Percentiles rank a stretch among this genome's conserved stretches.
Evolutionary conservation across 1,140 invertebrate genomes (phyloP).

Genomic region (Trichogramma pretiosum): DNA sequence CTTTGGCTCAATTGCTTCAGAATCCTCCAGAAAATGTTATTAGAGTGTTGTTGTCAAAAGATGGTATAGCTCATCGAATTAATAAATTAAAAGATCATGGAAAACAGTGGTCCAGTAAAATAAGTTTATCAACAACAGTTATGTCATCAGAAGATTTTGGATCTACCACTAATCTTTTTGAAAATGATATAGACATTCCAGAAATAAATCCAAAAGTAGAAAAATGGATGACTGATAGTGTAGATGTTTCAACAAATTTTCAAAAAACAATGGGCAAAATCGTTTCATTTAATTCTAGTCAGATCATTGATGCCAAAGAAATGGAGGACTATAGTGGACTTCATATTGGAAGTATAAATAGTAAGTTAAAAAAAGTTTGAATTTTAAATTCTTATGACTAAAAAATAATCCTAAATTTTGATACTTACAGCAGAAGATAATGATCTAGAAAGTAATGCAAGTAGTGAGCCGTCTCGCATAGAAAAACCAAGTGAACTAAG

Average conservation of each 20-base stretch:
- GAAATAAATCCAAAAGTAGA: conserved; percentile 31
- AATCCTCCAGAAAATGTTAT: conserved; percentile 55
- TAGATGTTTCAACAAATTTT: conserved; percentile 8
- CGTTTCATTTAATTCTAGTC: conserved; percentile 15
- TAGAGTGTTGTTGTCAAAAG: conserved; percentile 48
- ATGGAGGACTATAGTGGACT: conserved; percentile 29
- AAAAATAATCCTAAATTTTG: conserved; percentile 7
- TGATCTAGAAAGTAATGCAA: conserved; percentile 26
- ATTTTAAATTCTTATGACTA: neutral
- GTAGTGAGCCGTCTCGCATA: conserved; percentile 25
- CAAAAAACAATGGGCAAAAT: conserved; percentile 16
- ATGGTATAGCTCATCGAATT: conserved; percentile 47
- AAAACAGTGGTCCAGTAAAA: conserved; percentile 28
- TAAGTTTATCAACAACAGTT: conserved; percentile 39
- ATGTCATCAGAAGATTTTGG: conserved; percentile 40
- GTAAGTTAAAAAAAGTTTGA: conserved; percentile 21
- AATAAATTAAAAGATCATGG: conserved; percentile 25
- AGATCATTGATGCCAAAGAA: conserved; percentile 26
- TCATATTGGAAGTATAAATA: conserved; percentile 27
- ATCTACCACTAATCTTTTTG: conserved; percentile 29
- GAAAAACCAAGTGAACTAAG: conserved; percentile 19
- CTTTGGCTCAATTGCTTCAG: conserved; percentile 63
- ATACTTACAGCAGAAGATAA: conserved; percentile 22
- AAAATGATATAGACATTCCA: conserved; percentile 39
- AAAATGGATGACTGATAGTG: conserved; percentile 30